Evolutionary conservation across 2,113 vertebrate species (phyloP).

Genomic region (Arvicanthis niloticus): DNA sequence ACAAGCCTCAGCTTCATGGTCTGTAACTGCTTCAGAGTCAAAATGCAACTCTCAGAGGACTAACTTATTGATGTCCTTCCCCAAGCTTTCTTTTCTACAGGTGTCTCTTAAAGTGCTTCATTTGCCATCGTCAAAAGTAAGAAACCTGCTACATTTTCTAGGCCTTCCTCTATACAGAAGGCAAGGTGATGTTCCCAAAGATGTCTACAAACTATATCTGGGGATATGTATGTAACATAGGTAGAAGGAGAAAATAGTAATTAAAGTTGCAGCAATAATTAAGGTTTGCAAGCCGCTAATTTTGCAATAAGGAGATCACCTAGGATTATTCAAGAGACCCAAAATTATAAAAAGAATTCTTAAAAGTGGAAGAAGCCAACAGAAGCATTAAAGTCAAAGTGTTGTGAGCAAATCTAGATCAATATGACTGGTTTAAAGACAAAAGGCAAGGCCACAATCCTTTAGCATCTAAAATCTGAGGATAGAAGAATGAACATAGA

Average conservation of each 20-base stretch:
- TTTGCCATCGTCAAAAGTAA: background rate
- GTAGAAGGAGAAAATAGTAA: background rate
- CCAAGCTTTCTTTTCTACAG: background rate
- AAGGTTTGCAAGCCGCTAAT: background rate
- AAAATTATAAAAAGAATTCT: background rate
- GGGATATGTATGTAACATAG: background rate
- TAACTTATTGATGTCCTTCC: background rate
- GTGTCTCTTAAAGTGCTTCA: background rate
- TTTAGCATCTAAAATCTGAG: background rate
- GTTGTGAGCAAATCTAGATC: background rate
- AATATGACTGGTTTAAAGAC: background rate
- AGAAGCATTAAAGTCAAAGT: background rate
- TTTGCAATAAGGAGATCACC: background rate
- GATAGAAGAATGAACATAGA: background rate
- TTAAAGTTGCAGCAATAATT: background rate
- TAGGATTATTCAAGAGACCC: background rate
- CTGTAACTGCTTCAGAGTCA: background rate
- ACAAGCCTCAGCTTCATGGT: background rate
- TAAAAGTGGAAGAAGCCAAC: background rate
- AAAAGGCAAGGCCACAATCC: background rate
- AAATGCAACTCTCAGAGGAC: background rate
- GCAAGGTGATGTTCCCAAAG: background rate
- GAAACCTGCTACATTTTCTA: background rate
- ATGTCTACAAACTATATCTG: background rate
- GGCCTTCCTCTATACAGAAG: background rate